phyloP scores from a whole-genome alignment of 2,888 invertebrate species.

The Galeruca laticollis region DNA sequence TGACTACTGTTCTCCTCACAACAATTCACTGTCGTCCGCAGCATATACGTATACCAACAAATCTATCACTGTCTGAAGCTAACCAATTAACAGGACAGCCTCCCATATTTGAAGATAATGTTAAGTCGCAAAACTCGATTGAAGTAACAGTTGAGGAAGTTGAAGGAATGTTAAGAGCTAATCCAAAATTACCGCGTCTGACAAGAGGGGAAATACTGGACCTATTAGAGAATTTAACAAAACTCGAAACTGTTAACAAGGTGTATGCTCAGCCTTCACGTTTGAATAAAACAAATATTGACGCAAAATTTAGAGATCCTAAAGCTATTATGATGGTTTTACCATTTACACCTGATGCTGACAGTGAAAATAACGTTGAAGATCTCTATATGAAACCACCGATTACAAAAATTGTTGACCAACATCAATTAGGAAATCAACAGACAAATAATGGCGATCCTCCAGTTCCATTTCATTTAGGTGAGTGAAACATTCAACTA shows the following conservation, averaged over 20 bases:
- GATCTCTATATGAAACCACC: conserved; percentile 78
- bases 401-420: conserved; percentile 70
- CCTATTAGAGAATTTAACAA: conserved; percentile 75
- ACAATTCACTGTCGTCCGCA: not conserved
- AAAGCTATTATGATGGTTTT: conserved; percentile 76
- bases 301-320: conserved; percentile 58
- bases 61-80: not conserved
- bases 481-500: conserved; percentile 1
- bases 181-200: conserved; percentile 74
- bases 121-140: conserved; percentile 60
- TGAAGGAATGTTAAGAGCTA: conserved; percentile 72
- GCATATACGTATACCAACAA: not conserved
- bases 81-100: not conserved
- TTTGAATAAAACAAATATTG: not conserved
- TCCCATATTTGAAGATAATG: not conserved
- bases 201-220: conserved; percentile 76
- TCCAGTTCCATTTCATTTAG: conserved; percentile 2
- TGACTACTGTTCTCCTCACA: not conserved
- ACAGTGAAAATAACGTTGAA: conserved; percentile 67
- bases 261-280: not conserved
- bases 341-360: conserved; percentile 75
- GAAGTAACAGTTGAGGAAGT: conserved; percentile 78
- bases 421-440: not conserved
- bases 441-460: not conserved
- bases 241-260: conserved; percentile 63